A percentile compares a stretch with the other conserved stretches of the same genome.
Evolutionary conservation across 2,797 vertebrate species (phyloP).

Genomic region (Typhlichthys eigenmanni): DNA sequence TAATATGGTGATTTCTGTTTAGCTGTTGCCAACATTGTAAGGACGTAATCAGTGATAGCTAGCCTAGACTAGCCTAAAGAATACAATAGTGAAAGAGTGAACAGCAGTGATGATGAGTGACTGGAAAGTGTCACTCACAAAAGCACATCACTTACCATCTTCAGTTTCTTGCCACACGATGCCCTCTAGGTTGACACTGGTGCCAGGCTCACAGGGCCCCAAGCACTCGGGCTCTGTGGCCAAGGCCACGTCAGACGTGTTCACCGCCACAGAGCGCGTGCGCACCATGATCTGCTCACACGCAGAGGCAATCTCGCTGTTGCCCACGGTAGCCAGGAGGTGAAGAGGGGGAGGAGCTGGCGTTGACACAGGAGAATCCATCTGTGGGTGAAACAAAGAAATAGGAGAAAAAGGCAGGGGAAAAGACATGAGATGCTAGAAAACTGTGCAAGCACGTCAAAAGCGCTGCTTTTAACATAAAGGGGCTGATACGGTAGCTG

Average conservation of each 20-base stretch:
- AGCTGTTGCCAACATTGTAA: too few relatives aligned
- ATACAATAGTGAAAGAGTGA: too few relatives aligned
- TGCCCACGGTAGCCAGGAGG: slow-evolving; percentile 89
- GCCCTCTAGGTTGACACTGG: slow-evolving; percentile 97
- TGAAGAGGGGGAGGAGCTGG: slow-evolving; percentile 93
- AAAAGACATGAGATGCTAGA: slow-evolving; percentile 45
- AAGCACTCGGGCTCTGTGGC: slow-evolving; percentile 96
- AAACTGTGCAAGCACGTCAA: slow-evolving; percentile 22
- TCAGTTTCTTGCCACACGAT: slow-evolving; percentile 99
- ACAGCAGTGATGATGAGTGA: neutral
- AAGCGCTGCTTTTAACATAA: too few relatives aligned
- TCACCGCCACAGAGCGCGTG: slow-evolving; percentile 94
- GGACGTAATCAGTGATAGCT: too few relatives aligned
- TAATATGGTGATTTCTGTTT: too few relatives aligned
- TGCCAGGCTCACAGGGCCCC: slow-evolving; percentile 97
- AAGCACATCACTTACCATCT: slow-evolving; percentile 84
- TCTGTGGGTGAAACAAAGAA: slow-evolving; percentile 76
- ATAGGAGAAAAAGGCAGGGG: slow-evolving; percentile 28
- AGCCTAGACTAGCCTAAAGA: too few relatives aligned
- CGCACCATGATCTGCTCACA: slow-evolving; percentile 99
- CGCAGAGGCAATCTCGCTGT: slow-evolving; percentile 91
- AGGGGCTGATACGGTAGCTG: slow-evolving; percentile 22
- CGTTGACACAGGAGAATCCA: slow-evolving; percentile 95
- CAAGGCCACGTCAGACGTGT: slow-evolving; percentile 94
- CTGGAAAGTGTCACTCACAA: neutral